Base-by-base conservation (phyloP, 2,888 invertebrate species). In the Drosophila macrospina region DNA sequence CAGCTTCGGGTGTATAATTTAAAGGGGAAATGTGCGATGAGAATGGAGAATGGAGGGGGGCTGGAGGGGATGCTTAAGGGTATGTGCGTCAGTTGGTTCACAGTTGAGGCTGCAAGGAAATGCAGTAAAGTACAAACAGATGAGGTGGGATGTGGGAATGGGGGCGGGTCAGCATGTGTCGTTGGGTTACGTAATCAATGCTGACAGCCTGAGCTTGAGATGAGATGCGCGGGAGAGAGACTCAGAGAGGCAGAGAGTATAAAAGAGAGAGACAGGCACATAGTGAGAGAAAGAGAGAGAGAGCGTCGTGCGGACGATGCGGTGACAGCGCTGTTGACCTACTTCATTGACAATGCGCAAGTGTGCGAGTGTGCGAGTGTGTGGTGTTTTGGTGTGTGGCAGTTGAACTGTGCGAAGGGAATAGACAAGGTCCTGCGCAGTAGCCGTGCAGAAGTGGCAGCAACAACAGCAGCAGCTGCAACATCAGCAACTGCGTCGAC, bases 401-500 rank as follows among this genome's bases (percentile, higher is more conserved):
- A 48, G 28, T 62, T 55, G 62, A 20, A 20, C 20, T 51, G 42
- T 57, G 47, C 66, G 65, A 42, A 41, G 39, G 45, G 59, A 54
- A 65, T 76, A 86, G 83, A 68, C 80, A 83, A 78, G 68, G 83
- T 83, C 83, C 88, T 83, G 83, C 83, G 83, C 83, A 83, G 83
- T 88, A 74, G 63, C 54, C 73, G 62, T 64, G 74, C 63, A 66
- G 48, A 62, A 73, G 75, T 69, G 41, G 47, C 55, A 51, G 63
- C 60, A 67, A 37, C 52, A 60, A 39, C 57, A 37, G 65, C 62
- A 61, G 51, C 56, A 60, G 44, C 52, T 48, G 45, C 60, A 55
- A 54, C 60, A 50, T 45, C 44, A 50, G 54, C 75, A 55, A 51
- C 28, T 28, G 28, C 28, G 5, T 6, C 7, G 28, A 6, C 45